These are phyloP conservation scores for Scelioninae gen. 1 DNA, from an alignment of 2,888 invertebrate species.

Conservation along the genomic window DNA sequence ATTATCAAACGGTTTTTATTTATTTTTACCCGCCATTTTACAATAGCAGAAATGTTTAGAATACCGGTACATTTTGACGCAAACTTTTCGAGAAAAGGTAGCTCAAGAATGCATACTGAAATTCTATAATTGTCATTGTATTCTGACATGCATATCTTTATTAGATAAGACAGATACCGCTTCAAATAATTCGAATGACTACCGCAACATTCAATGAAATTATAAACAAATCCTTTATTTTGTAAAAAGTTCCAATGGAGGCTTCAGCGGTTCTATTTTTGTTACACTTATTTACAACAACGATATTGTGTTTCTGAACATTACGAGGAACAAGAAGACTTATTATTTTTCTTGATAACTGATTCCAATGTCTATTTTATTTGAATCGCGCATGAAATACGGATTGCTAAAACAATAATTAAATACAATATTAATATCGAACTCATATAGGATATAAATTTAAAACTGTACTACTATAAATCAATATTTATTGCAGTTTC, in stretches of 20 bases:
- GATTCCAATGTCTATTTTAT: background rate
- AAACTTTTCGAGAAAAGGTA: background rate
- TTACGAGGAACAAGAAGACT: background rate
- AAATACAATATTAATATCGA: background rate
- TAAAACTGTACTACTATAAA: conserved; percentile 24
- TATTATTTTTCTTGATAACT: background rate
- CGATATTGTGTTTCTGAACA: background rate
- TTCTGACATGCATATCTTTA: too few relatives aligned
- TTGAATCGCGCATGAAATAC: too few relatives aligned
- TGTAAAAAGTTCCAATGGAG: background rate
- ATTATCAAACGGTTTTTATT: background rate
- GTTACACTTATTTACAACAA: background rate
- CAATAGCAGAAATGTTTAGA: background rate
- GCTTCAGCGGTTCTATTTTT: background rate
- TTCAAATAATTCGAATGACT: too few relatives aligned
- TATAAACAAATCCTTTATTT: background rate
- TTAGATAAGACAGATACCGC: too few relatives aligned
- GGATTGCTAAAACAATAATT: background rate
- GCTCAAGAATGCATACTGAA: background rate
- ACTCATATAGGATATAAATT: background rate
- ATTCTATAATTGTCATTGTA: conserved; percentile 2
- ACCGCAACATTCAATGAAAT: conserved; percentile 2
- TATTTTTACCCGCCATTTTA: background rate
- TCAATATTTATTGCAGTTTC: conserved; percentile 21
- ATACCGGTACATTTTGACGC: background rate